A percentile compares a stretch with the other conserved stretches of the same genome.
phyloP scores from a whole-genome alignment of 2,113 vertebrate species.

The Tetraodon nigroviridis region DNA sequence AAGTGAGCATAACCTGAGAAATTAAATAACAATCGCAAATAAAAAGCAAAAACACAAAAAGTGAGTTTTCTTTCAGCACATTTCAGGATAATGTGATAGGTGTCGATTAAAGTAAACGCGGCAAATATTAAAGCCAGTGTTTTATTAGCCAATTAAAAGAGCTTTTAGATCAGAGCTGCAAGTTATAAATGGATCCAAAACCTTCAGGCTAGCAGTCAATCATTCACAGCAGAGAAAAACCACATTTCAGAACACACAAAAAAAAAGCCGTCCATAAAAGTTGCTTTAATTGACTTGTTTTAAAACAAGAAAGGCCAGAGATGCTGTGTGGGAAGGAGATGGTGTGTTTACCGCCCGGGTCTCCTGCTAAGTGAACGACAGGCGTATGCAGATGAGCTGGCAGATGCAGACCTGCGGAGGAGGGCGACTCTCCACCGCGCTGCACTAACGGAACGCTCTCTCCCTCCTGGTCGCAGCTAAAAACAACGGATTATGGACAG shows the following conservation, averaged over 20 bases:
- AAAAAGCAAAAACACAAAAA: not conserved
- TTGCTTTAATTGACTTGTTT: conserved; percentile 62
- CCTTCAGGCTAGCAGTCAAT: not conserved
- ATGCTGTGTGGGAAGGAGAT: conserved; percentile 42
- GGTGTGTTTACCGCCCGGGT: conserved; percentile 11
- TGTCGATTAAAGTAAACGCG: not conserved
- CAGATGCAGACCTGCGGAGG: conserved; percentile 12
- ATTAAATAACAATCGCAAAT: not conserved
- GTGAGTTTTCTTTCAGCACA: too few species aligned
- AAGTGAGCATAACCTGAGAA: not conserved
- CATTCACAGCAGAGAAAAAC: not conserved
- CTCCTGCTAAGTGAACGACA: conserved; percentile 15
- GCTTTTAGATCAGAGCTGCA: not conserved
- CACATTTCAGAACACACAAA: conserved; percentile 15
- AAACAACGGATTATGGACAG: conserved; percentile 20
- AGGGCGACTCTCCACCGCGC: not conserved
- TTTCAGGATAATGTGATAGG: not conserved
- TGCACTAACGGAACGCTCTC: conserved; percentile 16
- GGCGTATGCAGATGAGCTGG: conserved; percentile 5
- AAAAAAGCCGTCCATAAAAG: conserved; percentile 36
- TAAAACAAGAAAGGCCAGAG: conserved; percentile 57
- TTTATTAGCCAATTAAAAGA: too few species aligned
- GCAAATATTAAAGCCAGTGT: not conserved
- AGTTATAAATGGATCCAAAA: not conserved
- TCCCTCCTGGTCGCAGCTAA: not conserved